phyloP scores from a whole-genome alignment of 2,888 invertebrate genomes.

The Cheilosia grossa region DNA sequence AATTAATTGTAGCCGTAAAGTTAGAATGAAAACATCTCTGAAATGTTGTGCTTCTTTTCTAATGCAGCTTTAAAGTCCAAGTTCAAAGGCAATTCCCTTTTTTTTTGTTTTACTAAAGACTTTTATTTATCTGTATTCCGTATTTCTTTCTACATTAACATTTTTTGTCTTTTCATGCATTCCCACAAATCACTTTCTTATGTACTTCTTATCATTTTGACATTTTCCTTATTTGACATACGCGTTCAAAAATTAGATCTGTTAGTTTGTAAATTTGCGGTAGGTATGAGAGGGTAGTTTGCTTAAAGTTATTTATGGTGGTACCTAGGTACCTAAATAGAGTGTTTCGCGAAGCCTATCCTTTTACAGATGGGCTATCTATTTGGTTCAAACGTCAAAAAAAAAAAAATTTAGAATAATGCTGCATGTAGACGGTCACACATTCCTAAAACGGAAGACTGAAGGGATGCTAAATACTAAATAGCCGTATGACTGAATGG shows the following conservation, averaged over 20 bases:
- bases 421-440: too few species aligned
- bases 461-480: too few species aligned
- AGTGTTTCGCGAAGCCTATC: too few species aligned
- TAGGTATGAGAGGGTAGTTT: too few species aligned
- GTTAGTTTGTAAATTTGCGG: neutral
- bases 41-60: constrained; percentile 1
- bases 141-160: neutral
- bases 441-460: too few species aligned
- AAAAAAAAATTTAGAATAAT: too few species aligned
- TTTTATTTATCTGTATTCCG: constrained; percentile 26
- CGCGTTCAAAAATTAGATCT: neutral
- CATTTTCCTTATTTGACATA: constrained; percentile 27
- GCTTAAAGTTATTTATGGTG: too few species aligned
- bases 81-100: constrained; percentile 48
- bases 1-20: neutral
- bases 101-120: constrained; percentile 28
- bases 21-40: constrained; percentile 20
- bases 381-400: too few species aligned
- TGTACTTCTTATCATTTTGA: constrained; percentile 38
- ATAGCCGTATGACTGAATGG: too few species aligned
- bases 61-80: constrained; percentile 50
- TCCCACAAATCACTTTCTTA: neutral
- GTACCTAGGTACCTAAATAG: too few species aligned
- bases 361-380: too few species aligned
- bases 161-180: neutral